Evolutionary conservation across 2,797 vertebrate genomes (phyloP).

Genomic region (Onychomys leucogaster): DNA sequence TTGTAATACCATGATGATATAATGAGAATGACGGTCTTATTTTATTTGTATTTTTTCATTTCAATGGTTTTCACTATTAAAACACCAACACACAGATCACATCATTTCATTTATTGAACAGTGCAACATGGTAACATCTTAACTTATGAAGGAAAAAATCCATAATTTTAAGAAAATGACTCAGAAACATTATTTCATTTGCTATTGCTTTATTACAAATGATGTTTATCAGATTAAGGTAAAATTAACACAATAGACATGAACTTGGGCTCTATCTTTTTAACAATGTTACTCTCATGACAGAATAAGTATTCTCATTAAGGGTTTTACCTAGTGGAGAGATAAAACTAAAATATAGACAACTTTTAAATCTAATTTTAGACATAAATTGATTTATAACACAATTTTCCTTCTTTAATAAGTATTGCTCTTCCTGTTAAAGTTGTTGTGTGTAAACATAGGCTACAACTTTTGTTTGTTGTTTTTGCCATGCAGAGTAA

Average conservation of each 20-base stretch:
- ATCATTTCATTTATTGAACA: background rate
- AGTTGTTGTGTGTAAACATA: background rate
- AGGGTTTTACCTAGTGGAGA: background rate
- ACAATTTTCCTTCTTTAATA: background rate
- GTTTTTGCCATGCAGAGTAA: background rate
- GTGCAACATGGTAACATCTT: background rate
- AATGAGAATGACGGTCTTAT: background rate
- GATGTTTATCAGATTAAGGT: background rate
- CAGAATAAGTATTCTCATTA: background rate
- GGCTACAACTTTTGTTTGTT: background rate
- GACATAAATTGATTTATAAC: background rate
- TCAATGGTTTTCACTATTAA: conserved; percentile 13
- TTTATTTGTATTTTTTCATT: background rate
- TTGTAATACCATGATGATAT: background rate
- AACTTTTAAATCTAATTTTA: background rate
- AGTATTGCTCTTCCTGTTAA: background rate
- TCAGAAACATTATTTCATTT: background rate
- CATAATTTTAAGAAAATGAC: background rate
- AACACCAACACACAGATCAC: background rate
- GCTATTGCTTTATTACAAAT: background rate
- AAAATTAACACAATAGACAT: background rate
- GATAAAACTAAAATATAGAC: background rate
- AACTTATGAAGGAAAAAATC: background rate
- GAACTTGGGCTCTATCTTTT: background rate
- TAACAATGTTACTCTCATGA: background rate